phyloP scores from a whole-genome alignment of 2,113 vertebrate species.

The Osmerus eperlanus region DNA sequence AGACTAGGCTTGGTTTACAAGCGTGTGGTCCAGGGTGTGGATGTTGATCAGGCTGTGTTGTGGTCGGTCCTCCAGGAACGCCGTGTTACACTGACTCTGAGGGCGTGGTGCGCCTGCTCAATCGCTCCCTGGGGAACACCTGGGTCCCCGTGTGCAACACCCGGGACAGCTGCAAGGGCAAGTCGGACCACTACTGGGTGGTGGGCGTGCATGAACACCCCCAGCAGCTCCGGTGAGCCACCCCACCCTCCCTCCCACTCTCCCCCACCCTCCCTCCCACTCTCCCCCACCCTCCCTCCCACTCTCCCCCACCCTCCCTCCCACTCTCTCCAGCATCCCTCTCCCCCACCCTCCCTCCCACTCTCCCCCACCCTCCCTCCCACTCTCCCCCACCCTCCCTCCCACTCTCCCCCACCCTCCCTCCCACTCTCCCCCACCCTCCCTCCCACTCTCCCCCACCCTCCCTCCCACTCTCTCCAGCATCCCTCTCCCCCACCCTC shows the following conservation, averaged over 20 bases:
- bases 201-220: slow-evolving; percentile 91
- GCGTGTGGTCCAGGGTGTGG: neutral
- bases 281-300: neutral
- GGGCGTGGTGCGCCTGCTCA: slow-evolving; percentile 85
- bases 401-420: neutral
- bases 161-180: slow-evolving; percentile 88
- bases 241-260: neutral
- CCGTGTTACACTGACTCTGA: slow-evolving; percentile 88
- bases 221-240: slow-evolving; percentile 87
- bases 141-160: slow-evolving; percentile 91
- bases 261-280: neutral
- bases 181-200: slow-evolving; percentile 94
- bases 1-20: neutral
- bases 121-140: slow-evolving; percentile 81
- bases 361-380: no score
- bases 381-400: neutral
- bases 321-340: neutral
- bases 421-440: neutral
- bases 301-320: neutral
- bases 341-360: no score
- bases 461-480: neutral
- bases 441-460: no score
- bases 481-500: neutral
- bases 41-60: neutral
- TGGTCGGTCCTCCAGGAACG: slow-evolving; percentile 72